Percentiles rank a stretch among this genome's conserved stretches.
phyloP scores from a whole-genome alignment of 2,113 vertebrate species.

The Boulengeromyrus knoepffleri region DNA sequence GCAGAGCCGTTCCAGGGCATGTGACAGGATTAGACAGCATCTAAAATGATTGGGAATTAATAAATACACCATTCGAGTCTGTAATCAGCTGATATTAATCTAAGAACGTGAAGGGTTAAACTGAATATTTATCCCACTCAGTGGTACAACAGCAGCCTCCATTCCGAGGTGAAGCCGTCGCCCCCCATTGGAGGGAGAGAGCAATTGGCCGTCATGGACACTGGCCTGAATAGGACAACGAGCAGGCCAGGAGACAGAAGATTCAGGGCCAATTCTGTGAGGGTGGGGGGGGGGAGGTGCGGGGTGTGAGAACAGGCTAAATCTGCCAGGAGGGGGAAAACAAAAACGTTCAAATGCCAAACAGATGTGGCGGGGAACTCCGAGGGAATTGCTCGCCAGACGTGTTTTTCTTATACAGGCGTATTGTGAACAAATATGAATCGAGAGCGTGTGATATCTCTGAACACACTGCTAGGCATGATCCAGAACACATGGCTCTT shows the following conservation, averaged over 20 bases:
- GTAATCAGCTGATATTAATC: background rate
- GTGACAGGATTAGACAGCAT: constrained; percentile 25
- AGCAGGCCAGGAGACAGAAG: background rate
- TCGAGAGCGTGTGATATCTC: background rate
- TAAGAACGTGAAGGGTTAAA: background rate
- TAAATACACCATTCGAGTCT: background rate
- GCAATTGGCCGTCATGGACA: background rate
- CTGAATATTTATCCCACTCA: background rate
- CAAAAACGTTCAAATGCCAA: constrained; percentile 24
- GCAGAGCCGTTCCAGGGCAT: constrained; percentile 18
- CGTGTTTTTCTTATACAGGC: background rate
- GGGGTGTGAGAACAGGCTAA: constrained; percentile 11
- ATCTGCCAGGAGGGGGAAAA: background rate
- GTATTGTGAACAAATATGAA: background rate
- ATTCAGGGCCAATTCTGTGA: background rate
- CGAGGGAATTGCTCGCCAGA: background rate
- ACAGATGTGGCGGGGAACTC: constrained; percentile 25
- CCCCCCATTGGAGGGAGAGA: background rate
- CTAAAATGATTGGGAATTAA: constrained; percentile 21
- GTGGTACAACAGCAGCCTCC: background rate
- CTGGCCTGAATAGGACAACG: background rate
- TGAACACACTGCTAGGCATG: background rate
- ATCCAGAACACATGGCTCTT: background rate
- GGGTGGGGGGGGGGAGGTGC: background rate
- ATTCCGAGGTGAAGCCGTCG: background rate